These are phyloP conservation scores for Tridacna crocea DNA, from an alignment of 2,888 invertebrate genomes.

Conservation along the genomic window DNA sequence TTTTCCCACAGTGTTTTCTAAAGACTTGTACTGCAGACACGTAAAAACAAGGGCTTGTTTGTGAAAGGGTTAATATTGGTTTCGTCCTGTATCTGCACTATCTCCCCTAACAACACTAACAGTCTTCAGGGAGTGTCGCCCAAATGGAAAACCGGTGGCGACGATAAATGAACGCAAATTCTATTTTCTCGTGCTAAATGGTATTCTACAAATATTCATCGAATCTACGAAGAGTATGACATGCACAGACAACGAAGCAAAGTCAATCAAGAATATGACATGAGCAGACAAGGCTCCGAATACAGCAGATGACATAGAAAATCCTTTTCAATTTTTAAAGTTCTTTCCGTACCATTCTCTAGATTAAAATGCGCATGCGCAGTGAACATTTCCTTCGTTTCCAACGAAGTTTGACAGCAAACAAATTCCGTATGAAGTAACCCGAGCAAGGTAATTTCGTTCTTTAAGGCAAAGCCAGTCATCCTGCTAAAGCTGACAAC, in stretches of 20 bases:
- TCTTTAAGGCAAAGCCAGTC: not conserved
- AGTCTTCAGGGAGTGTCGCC: too few relatives aligned
- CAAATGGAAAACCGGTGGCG: too few relatives aligned
- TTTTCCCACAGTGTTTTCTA: too few relatives aligned
- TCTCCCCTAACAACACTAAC: too few relatives aligned
- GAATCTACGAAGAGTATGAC: too few relatives aligned
- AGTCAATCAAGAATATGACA: too few relatives aligned
- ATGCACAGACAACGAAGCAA: too few relatives aligned
- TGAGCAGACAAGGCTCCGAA: not conserved
- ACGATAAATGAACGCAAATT: not conserved
- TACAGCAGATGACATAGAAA: not conserved
- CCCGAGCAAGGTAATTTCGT: not conserved
- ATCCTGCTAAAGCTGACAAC: not conserved
- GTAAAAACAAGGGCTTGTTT: too few relatives aligned
- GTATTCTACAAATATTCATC: too few relatives aligned
- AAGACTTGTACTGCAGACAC: too few relatives aligned
- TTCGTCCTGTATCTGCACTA: too few relatives aligned
- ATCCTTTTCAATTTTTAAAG: not conserved
- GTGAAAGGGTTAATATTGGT: too few relatives aligned
- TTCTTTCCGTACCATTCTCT: not conserved
- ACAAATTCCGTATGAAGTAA: constrained; percentile 9
- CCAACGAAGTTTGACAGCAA: constrained; percentile 45
- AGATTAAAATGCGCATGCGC: constrained; percentile 35
- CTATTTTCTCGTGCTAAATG: not conserved
- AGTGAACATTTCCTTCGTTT: constrained; percentile 49